These are phyloP conservation scores for Aurelia sp. DNA, from an alignment of 30 jellyfish, hydroid and myxozoan species.

Conservation along the genomic window DNA sequence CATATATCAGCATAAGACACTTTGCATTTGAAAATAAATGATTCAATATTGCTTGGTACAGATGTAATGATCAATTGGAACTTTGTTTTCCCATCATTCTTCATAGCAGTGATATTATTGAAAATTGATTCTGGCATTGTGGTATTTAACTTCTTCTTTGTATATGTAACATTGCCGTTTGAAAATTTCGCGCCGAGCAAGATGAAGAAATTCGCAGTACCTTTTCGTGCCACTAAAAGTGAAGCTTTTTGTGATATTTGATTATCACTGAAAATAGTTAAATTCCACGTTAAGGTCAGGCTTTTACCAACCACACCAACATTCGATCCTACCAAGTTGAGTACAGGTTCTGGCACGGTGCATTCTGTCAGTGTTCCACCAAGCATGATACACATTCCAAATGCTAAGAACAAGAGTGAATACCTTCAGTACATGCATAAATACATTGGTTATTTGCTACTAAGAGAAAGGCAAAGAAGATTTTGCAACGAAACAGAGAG, in stretches of 20 bases:
- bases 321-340: background rate
- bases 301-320: conserved; percentile 38
- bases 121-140: conserved; percentile 20
- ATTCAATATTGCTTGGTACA: conserved; percentile 10
- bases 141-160: background rate
- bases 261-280: background rate
- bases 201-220: background rate
- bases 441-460: no score
- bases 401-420: background rate
- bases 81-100: background rate
- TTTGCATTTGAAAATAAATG: conserved; percentile 16
- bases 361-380: background rate
- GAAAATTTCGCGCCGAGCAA: background rate
- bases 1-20: background rate
- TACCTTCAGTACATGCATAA: no score
- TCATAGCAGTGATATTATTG: conserved; percentile 6
- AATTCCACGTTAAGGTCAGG: conserved; percentile 19
- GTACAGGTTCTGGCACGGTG: background rate
- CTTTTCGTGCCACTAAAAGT: background rate
- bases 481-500: no score
- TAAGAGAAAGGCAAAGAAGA: no score
- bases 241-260: background rate
- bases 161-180: background rate
- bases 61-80: conserved; percentile 9
- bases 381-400: background rate